A percentile compares a stretch with the other conserved stretches of the same genome.
These are phyloP conservation scores for Myiagra hebetior DNA, from an alignment of 2,113 vertebrate genomes.

Conservation along the genomic window DNA sequence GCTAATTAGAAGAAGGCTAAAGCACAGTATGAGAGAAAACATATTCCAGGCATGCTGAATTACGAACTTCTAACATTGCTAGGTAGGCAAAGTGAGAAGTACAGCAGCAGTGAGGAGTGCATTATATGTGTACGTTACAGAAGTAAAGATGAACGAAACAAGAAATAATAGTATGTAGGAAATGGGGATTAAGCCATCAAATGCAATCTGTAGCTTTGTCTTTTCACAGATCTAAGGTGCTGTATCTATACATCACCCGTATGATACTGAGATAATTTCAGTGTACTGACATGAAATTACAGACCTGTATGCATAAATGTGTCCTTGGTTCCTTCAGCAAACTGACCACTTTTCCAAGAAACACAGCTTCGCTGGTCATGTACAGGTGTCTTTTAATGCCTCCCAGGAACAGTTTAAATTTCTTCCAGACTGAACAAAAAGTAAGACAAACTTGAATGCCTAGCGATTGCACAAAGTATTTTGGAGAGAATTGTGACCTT, in stretches of 20 bases:
- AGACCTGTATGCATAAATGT: neutral
- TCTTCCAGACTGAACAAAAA: neutral
- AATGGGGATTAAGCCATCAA: neutral
- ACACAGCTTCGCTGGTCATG: neutral
- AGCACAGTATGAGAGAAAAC: neutral
- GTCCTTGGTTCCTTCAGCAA: neutral
- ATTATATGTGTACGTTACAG: neutral
- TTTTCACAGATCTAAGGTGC: neutral
- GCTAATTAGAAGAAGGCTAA: constrained; percentile 20
- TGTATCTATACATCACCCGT: neutral
- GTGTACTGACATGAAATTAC: neutral
- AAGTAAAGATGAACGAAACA: neutral
- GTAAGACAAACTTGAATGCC: neutral
- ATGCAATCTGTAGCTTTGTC: neutral
- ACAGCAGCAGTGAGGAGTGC: neutral
- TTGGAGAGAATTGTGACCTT: neutral
- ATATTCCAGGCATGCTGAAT: neutral
- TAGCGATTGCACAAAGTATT: neutral
- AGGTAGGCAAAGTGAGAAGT: neutral
- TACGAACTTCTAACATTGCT: neutral
- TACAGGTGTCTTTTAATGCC: neutral
- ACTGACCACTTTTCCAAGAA: neutral
- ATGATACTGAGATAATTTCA: neutral
- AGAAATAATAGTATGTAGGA: neutral
- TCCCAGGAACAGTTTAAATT: neutral